Evolutionary conservation across 53 echinoderm and acorn worm species (phyloP), one percentile per base, ranked within the genome.

Genomic region (Holothuria scabra): DNA sequence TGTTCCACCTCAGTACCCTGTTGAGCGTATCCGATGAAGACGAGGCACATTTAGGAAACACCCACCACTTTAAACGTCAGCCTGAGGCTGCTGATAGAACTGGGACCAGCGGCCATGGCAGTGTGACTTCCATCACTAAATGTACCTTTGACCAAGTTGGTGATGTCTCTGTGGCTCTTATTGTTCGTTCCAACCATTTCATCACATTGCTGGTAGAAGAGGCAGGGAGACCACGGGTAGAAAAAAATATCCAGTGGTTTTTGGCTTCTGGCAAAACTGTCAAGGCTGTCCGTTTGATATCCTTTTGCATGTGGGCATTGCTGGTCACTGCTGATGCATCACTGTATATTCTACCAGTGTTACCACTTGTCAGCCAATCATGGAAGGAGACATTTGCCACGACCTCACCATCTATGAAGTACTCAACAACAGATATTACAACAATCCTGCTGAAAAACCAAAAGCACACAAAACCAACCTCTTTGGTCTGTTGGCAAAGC

Each of bases 401-500:
- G 26, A 46, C 14, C 30, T 19, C 78, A 5, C 12, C 58, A 9
- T 14, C 78, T 46, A 14, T 18, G 1, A 56, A 58, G 32, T 78
- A 57, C 21, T 57, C 78, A 21, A 78, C 21, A 18, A 31, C 56
- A 2, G 78, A 78, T 30, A 57, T 78, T 4, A 30, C 48, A 11
- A 28, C 33, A 1, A 57, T 78, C 52, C 56, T 78, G 11, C 33
- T 78, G 29, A 78, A 56, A 56, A 59, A 78, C 52, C 78, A 59
- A 31, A 78, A 56, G 29, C 57, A 48, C 24, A 81, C 82, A 26
- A 81, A 81, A 38, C 82, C 82, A 41, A 62, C 85, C n/a, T 80
- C 93, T 31, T 60, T 84, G 13, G 61, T 83, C 1, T 66, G 83
- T 16, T 95, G 95, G 95, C 91, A 91, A 85, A 74, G 84, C 38